A percentile compares a stretch with the other conserved stretches of the same genome.
These are phyloP conservation scores for Sphenopsis melanotis DNA, from an alignment of 2,797 vertebrate genomes.

Conservation along the genomic window DNA sequence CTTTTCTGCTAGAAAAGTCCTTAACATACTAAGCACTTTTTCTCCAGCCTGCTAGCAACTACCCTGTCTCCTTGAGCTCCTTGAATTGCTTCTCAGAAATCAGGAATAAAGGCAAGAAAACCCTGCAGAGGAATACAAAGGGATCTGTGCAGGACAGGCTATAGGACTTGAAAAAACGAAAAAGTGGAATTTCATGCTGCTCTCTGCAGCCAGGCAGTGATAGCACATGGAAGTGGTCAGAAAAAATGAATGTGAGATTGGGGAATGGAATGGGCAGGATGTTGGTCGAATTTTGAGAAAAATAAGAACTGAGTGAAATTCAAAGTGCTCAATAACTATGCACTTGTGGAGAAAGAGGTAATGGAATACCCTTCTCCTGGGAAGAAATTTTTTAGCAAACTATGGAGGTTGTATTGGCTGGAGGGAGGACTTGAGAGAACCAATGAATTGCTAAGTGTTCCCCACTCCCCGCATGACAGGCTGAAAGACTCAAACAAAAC, in stretches of 20 bases:
- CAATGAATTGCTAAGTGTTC: not conserved
- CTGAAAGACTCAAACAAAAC: not conserved
- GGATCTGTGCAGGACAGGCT: not conserved
- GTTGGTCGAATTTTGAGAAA: not conserved
- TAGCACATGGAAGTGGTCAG: not conserved
- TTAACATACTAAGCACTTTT: not conserved
- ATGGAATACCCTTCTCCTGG: not conserved
- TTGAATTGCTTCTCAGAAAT: not conserved
- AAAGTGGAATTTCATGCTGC: not conserved
- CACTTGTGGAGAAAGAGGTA: not conserved
- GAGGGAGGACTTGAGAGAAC: not conserved
- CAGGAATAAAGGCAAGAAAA: not conserved
- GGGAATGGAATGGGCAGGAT: not conserved
- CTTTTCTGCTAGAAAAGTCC: not conserved
- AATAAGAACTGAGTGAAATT: not conserved
- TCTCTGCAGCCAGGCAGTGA: not conserved
- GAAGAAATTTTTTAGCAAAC: not conserved
- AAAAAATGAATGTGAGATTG: not conserved
- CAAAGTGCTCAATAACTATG: not conserved
- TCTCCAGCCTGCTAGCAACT: not conserved
- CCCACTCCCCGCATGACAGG: fast-evolving
- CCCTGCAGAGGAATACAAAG: not conserved
- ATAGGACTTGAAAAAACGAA: not conserved
- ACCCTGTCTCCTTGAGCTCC: not conserved
- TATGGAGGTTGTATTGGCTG: not conserved